A percentile compares a stretch with the other conserved stretches of the same genome.
Evolutionary conservation across 2,113 vertebrate genomes (phyloP).

Genomic region (Crocuta crocuta): DNA sequence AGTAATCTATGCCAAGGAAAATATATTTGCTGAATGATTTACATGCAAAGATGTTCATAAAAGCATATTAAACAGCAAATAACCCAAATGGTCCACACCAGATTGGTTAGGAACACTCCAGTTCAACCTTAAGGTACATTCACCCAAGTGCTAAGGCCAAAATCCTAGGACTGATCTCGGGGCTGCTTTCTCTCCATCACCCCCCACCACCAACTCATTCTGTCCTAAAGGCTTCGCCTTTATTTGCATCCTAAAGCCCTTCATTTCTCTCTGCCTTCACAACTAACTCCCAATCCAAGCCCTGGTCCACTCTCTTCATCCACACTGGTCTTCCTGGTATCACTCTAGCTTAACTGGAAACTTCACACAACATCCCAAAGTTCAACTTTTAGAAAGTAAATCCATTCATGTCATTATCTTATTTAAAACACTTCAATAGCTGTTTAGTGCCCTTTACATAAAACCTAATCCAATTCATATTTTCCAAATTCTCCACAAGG

Average conservation of each 20-base stretch:
- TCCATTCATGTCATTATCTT: not conserved
- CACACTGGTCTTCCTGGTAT: not conserved
- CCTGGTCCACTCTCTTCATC: not conserved
- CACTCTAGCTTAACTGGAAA: not conserved
- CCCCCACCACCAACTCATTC: not conserved
- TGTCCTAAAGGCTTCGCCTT: not conserved
- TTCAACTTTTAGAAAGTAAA: not conserved
- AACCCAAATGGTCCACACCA: not conserved
- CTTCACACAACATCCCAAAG: not conserved
- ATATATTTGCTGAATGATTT: not conserved
- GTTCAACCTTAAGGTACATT: not conserved
- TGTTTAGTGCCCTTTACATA: not conserved
- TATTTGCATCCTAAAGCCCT: not conserved
- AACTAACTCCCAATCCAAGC: not conserved
- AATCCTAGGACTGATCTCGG: not conserved
- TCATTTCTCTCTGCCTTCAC: not conserved
- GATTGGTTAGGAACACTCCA: not conserved
- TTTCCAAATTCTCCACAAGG: conserved; percentile 19
- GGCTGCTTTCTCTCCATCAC: not conserved
- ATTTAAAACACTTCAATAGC: not conserved
- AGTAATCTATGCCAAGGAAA: not conserved
- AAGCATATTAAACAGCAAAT: not conserved
- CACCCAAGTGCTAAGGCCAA: not conserved
- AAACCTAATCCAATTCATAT: not conserved
- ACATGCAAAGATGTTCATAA: not conserved